Conservation (phyloP, 2,113 vertebrate genomes). For the Myiozetetes cayanensis region DNA sequence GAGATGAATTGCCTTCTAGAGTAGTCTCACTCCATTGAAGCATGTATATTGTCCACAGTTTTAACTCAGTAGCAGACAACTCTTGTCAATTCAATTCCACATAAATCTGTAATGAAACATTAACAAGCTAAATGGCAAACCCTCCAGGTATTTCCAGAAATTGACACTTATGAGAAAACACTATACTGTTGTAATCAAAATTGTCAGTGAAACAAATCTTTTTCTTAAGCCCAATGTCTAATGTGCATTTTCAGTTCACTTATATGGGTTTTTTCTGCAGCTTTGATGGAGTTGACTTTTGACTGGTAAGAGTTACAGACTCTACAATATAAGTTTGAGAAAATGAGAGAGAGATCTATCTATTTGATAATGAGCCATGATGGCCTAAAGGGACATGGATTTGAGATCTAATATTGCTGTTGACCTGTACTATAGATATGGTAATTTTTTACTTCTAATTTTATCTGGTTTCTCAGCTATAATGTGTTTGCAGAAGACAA, state of each 20-base stretch:
- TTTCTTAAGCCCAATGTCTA: background rate
- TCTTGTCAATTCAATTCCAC: background rate
- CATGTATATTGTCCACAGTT: background rate
- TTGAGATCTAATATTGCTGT: background rate
- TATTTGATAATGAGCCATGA: background rate
- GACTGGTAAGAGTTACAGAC: background rate
- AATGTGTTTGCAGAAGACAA: background rate
- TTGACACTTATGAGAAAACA: background rate
- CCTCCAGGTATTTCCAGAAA: background rate
- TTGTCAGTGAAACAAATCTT: background rate
- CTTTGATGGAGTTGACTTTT: background rate
- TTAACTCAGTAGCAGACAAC: background rate
- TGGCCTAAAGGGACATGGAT: background rate
- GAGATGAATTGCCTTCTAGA: background rate
- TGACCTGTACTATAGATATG: background rate
- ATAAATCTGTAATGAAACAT: background rate
- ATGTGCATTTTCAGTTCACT: background rate
- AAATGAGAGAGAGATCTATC: background rate
- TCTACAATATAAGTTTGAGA: background rate
- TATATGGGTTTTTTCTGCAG: background rate
- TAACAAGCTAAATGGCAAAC: background rate
- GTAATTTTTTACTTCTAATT: background rate
- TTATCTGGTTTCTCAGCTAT: background rate
- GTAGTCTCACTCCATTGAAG: background rate
- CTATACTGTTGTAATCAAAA: accelerated